These are phyloP conservation scores for Drosophila jambulina DNA, from an alignment of 1,140 invertebrate genomes.

Conservation along the genomic window DNA sequence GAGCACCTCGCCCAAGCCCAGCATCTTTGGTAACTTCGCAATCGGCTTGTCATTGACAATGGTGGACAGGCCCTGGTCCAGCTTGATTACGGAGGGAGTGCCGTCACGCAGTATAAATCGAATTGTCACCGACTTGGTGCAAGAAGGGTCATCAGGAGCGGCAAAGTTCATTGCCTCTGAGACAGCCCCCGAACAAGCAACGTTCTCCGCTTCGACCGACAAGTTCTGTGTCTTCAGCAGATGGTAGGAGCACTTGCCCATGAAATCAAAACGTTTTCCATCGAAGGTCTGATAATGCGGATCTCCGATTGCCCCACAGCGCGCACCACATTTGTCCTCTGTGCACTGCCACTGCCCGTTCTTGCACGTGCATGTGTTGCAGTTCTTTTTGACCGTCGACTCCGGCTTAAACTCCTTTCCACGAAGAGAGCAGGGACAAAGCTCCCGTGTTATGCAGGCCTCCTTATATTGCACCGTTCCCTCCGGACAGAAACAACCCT, in stretches of 20 bases:
- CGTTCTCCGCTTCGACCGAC: conserved; percentile 92
- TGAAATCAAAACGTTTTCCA: conserved; percentile 93
- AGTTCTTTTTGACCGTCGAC: conserved; percentile 90
- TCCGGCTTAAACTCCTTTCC: conserved; percentile 92
- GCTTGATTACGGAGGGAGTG: conserved; percentile 86
- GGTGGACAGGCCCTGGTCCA: conserved; percentile 90
- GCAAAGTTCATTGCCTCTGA: conserved; percentile 90
- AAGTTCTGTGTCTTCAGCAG: conserved; percentile 89
- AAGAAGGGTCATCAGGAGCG: conserved; percentile 89
- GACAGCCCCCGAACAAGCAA: conserved; percentile 91
- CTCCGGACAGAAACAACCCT: conserved; percentile 94
- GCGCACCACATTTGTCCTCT: conserved; percentile 89
- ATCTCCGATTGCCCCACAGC: conserved; percentile 93
- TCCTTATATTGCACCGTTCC: conserved; percentile 90
- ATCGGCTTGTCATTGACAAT: conserved; percentile 90
- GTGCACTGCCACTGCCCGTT: conserved; percentile 92
- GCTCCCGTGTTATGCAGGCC: conserved; percentile 89
- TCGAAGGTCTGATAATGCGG: conserved; percentile 97
- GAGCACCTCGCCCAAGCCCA: conserved; percentile 86
- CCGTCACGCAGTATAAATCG: conserved; percentile 85
- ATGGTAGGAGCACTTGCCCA: conserved; percentile 95
- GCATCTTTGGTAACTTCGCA: conserved; percentile 88
- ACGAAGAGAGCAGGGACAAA: conserved; percentile 92
- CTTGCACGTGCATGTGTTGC: conserved; percentile 89
- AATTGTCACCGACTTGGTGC: conserved; percentile 92